Evolutionary conservation across 2,113 vertebrate genomes (phyloP), one percentile per base, ranked within the genome.

Genomic region (Cardinalis cardinalis): DNA sequence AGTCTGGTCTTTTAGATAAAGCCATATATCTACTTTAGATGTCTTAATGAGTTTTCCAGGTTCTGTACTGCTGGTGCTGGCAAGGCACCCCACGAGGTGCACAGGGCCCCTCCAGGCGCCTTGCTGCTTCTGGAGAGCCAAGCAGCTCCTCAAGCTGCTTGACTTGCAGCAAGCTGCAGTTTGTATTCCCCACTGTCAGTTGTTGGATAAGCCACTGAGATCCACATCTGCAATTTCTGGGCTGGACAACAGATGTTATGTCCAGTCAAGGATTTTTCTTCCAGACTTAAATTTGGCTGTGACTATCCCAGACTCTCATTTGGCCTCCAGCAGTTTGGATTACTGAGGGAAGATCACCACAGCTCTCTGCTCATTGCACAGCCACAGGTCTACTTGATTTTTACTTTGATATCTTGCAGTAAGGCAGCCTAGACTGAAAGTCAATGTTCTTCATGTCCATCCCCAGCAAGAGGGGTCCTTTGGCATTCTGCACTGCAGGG

Each of bases 401-500:
- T 77, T 40, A 4, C n/a, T 83, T 85, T 66, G 40, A 51, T 9
- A 26, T 14, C 6, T 43, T 66, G 31, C 32, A 43, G 36, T 34
- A 58, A 6, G 25, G 24, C 52, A 44, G 21, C 21, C 28, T 64
- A 25, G 12, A 21, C 40, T 63, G 2, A 2, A 79, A 73, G 5
- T 4, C 16, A 40, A 4, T 20, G 8, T 31, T 92, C 52, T 85
- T 65, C 5, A 11, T 41, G 31, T n/a, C 5, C 28, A 24, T 15
- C 5, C 17, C 6, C 8, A 77, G 41, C 48, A 81, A 71, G 26
- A 73, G 7, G 6, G 2, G 10, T 80, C n/a, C 20, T 85, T 53
- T 69, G 56, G 15, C n/a, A 51, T n/a, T 46, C 7, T 36, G 28
- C 19, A 13, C 2, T 26, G 12, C 0, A 1, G 9, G 8, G 1